Percentiles rank a stretch among this genome's conserved stretches.
phyloP scores from a whole-genome alignment of 2,797 vertebrate species.

The Sebastes dallii region DNA sequence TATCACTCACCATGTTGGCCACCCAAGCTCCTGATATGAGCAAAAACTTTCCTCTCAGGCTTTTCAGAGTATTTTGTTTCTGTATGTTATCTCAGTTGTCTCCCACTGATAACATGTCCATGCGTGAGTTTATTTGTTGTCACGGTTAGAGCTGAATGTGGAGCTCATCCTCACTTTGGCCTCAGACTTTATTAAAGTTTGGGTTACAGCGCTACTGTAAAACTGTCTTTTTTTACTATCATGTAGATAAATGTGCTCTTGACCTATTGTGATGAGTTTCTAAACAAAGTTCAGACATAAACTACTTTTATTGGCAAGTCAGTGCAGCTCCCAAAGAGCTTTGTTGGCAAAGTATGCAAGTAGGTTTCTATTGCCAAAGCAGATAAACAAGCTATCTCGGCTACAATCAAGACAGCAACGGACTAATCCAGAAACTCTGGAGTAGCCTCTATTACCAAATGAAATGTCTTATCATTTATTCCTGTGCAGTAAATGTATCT shows the following conservation, averaged over 20 bases:
- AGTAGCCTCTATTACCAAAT: not conserved
- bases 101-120: not conserved
- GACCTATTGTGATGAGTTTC: not conserved
- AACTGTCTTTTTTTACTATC: not conserved
- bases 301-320: not conserved
- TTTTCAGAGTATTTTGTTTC: not conserved
- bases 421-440: not conserved
- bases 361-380: not conserved
- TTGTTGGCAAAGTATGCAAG: slow-evolving; percentile 5
- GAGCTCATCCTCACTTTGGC: not conserved
- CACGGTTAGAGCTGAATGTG: not conserved
- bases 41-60: not conserved
- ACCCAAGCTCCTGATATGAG: not conserved
- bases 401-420: not conserved
- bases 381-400: not conserved
- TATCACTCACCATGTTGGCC: not conserved
- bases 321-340: slow-evolving; percentile 20
- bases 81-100: not conserved
- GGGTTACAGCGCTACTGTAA: slow-evolving; percentile 2
- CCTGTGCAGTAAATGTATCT: not conserved
- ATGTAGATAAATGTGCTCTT: not conserved
- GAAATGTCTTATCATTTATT: not conserved
- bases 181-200: not conserved
- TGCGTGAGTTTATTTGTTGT: not conserved
- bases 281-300: slow-evolving; percentile 6